Evolutionary conservation across 2,113 vertebrate genomes (phyloP).

Genomic region (Edolisoma coerulescens): DNA sequence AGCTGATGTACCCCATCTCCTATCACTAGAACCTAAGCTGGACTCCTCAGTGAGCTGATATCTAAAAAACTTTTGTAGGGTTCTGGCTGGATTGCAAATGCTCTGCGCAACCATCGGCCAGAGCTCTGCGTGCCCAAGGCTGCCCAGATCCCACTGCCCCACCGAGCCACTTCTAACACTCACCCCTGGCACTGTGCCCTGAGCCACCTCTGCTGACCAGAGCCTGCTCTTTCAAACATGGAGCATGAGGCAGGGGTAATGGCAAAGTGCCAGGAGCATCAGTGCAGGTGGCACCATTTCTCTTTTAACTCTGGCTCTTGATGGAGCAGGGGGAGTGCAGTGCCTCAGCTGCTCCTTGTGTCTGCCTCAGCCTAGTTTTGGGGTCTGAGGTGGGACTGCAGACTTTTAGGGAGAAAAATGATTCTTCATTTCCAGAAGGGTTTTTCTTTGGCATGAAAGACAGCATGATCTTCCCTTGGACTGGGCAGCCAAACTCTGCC

Average conservation of each 20-base stretch:
- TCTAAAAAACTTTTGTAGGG: neutral
- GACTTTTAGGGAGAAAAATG: neutral
- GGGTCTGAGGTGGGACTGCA: neutral
- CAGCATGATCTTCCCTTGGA: neutral
- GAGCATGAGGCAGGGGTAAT: neutral
- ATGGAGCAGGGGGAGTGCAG: neutral
- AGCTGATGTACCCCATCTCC: neutral
- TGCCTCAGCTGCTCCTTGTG: neutral
- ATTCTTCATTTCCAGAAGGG: neutral
- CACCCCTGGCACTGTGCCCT: fast-evolving
- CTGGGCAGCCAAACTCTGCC: neutral
- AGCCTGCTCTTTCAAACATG: neutral
- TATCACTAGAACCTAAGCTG: neutral
- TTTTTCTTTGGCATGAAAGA: neutral
- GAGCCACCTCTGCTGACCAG: neutral
- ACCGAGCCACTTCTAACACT: neutral
- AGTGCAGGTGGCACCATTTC: neutral
- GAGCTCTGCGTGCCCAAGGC: fast-evolving
- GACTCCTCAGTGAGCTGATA: neutral
- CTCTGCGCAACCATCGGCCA: neutral
- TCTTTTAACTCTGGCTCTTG: neutral
- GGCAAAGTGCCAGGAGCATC: fast-evolving
- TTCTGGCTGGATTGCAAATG: neutral
- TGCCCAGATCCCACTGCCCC: neutral
- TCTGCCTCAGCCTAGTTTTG: neutral